Conservation (phyloP, 2,113 vertebrate genomes). For the Odontesthes bonariensis region DNA sequence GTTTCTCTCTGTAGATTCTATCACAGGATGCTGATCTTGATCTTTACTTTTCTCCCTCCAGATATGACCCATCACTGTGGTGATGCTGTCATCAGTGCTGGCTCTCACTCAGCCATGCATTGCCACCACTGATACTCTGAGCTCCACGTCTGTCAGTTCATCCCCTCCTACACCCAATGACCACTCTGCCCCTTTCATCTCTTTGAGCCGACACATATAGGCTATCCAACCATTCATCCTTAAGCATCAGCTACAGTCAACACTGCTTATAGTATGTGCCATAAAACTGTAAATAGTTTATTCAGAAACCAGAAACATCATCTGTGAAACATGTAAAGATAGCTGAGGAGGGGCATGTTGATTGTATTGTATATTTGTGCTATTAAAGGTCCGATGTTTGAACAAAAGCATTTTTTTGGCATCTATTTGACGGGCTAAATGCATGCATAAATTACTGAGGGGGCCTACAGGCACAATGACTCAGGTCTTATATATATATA, state of each 20-base stretch:
- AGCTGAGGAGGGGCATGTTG: conserved; percentile 52
- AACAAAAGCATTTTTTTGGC: conserved; percentile 42
- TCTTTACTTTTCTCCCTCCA: conserved; percentile 52
- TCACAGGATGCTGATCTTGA: conserved; percentile 13
- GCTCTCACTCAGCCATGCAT: conserved; percentile 31
- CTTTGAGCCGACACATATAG: conserved; percentile 21
- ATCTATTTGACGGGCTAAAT: conserved; percentile 1
- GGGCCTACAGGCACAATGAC: neutral
- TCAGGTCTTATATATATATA: neutral
- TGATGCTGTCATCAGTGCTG: conserved; percentile 62
- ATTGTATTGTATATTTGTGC: conserved; percentile 79
- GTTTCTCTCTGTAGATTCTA: neutral
- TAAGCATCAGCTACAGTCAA: conserved; percentile 33
- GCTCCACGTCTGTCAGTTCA: conserved; percentile 41
- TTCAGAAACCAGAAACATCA: conserved; percentile 61
- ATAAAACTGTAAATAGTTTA: conserved; percentile 73
- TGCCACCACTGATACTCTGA: conserved; percentile 45
- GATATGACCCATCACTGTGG: conserved; percentile 83
- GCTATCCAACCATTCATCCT: conserved; percentile 18
- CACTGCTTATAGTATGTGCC: conserved; percentile 49
- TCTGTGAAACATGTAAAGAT: conserved; percentile 53
- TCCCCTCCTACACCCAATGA: conserved; percentile 1
- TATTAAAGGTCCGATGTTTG: conserved; percentile 80
- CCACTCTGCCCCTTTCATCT: conserved; percentile 31
- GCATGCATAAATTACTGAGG: neutral